Evolutionary conservation across 2,888 invertebrate genomes (phyloP).

Genomic region (Phoronis australis): DNA sequence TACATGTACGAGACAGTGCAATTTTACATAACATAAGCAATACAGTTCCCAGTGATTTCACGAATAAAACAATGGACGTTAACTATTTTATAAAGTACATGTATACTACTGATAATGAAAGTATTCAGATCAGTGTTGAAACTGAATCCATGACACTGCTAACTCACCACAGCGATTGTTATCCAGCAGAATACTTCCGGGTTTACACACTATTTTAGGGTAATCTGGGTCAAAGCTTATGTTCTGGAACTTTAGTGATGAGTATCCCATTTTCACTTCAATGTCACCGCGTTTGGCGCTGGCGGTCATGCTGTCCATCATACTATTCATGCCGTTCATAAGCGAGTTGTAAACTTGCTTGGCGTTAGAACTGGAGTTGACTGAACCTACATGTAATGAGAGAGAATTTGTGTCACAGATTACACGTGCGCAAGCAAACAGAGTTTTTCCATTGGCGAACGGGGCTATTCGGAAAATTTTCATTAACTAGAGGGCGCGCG

Average conservation of each 20-base stretch:
- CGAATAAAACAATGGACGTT: too few species aligned
- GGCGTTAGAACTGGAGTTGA: slow-evolving; percentile 6
- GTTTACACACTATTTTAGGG: slow-evolving; percentile 54
- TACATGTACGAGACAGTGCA: too few species aligned
- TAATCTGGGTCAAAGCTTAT: slow-evolving; percentile 28
- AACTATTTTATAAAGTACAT: too few species aligned
- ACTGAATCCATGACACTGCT: too few species aligned
- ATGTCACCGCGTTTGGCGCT: slow-evolving; percentile 46
- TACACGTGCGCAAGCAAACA: too few species aligned
- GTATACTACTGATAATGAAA: too few species aligned
- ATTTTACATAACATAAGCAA: too few species aligned
- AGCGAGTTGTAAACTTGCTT: slow-evolving; percentile 15
- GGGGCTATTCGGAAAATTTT: too few species aligned
- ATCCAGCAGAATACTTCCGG: slow-evolving; percentile 58
- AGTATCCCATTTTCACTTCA: slow-evolving; percentile 35
- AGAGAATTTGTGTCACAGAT: neutral
- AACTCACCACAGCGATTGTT: slow-evolving; percentile 62
- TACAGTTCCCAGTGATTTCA: too few species aligned
- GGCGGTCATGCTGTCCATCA: slow-evolving; percentile 30
- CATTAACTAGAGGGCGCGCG: too few species aligned
- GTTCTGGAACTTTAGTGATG: slow-evolving; percentile 30
- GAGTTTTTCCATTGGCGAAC: too few species aligned
- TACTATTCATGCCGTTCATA: slow-evolving; percentile 22
- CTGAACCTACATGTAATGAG: slow-evolving; percentile 5
- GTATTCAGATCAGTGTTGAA: too few species aligned